Evolutionary conservation across 2,888 invertebrate genomes (phyloP).

Genomic region (Macroteleia sp.): DNA sequence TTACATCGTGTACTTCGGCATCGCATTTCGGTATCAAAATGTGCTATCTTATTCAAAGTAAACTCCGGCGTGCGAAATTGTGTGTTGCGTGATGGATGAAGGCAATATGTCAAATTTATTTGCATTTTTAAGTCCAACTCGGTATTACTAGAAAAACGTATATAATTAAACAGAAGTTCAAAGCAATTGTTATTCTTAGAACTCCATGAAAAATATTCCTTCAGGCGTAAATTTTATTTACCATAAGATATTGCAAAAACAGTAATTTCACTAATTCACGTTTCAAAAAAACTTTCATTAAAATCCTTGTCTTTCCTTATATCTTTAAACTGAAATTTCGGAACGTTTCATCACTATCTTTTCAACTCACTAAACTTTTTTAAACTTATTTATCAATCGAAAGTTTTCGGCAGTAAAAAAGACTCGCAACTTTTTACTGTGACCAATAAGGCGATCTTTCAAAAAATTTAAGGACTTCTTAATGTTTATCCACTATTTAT

Average conservation of each 20-base stretch:
- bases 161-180: too few relatives aligned
- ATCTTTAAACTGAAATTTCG: slow-evolving; percentile 9
- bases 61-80: slow-evolving; percentile 28
- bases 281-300: slow-evolving; percentile 11
- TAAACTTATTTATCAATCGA: slow-evolving; percentile 11
- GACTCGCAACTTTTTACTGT: not conserved
- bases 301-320: not conserved
- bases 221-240: too few relatives aligned
- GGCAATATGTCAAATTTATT: slow-evolving; percentile 40
- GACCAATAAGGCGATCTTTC: slow-evolving; percentile 11
- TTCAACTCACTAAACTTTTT: slow-evolving; percentile 1
- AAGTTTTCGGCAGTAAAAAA: not conserved
- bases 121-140: slow-evolving; percentile 13
- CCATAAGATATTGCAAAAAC: not conserved
- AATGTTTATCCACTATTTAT: not conserved
- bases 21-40: slow-evolving; percentile 30
- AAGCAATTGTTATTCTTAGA: too few relatives aligned
- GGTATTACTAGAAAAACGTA: too few relatives aligned
- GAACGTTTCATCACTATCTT: slow-evolving; percentile 4
- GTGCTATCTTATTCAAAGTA: slow-evolving; percentile 31
- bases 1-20: slow-evolving; percentile 39
- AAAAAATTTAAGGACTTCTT: not conserved
- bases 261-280: not conserved
- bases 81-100: slow-evolving; percentile 34
- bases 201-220: too few relatives aligned